Evolutionary conservation across 2,797 vertebrate genomes (phyloP).

Genomic region (Lutjanus argentimaculatus): DNA sequence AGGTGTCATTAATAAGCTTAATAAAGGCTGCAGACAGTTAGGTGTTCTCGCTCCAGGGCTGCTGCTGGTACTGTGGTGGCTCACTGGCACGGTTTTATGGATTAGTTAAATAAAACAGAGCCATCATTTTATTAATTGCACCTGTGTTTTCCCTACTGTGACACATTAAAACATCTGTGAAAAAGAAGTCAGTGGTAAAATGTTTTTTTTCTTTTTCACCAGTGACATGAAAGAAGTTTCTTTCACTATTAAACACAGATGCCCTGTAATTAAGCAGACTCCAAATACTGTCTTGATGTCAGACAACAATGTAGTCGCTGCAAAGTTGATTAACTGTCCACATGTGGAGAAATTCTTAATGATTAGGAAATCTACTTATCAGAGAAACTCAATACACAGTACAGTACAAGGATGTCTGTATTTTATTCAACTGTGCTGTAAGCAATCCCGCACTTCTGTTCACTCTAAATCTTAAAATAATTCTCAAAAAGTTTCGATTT

Average conservation of each 20-base stretch:
- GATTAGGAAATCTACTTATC: not conserved
- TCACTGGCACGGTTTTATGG: conserved; percentile 11
- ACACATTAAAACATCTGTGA: conserved; percentile 6
- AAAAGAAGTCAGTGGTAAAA: not conserved
- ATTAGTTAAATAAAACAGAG: conserved; percentile 21
- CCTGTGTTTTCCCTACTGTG: conserved; percentile 6
- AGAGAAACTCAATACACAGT: not conserved
- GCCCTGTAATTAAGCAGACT: not conserved
- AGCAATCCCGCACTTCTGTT: not conserved
- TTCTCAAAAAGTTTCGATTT: not conserved
- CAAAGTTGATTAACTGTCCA: not conserved
- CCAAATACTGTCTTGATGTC: not conserved
- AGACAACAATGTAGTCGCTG: not conserved
- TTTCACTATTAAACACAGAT: not conserved
- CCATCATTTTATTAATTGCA: conserved; percentile 28
- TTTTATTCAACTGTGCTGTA: not conserved
- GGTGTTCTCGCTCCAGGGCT: conserved; percentile 2
- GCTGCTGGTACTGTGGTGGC: not conserved
- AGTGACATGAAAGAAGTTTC: not conserved
- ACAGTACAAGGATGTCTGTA: not conserved
- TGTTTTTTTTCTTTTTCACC: not conserved
- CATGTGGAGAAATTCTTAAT: not conserved
- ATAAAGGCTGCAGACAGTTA: conserved; percentile 13
- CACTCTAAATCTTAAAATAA: not conserved
- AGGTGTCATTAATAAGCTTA: conserved; percentile 32